phyloP scores from a whole-genome alignment of 1,140 invertebrate genomes.

The Cecropterus lyciades region DNA sequence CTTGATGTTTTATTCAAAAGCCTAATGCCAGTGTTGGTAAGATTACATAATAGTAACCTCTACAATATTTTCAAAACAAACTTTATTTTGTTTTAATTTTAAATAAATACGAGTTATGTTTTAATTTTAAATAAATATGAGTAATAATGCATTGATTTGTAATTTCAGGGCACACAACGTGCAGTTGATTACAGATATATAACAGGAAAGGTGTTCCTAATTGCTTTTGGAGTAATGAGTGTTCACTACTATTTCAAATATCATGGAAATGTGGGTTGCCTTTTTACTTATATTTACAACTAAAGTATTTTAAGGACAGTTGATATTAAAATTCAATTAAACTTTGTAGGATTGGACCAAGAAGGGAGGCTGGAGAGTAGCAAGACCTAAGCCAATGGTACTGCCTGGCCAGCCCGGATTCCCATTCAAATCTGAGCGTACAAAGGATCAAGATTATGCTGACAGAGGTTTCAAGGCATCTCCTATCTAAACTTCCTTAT shows the following conservation, averaged over 20 bases:
- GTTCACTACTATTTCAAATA: conserved; percentile 92
- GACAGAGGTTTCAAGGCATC: conserved; percentile 88
- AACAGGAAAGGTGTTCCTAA: conserved; percentile 86
- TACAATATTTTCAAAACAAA: conserved; percentile 10
- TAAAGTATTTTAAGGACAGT: not conserved
- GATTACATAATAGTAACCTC: conserved; percentile 71
- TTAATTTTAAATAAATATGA: too few species aligned
- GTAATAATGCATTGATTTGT: conserved; percentile 16
- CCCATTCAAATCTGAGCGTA: conserved; percentile 85
- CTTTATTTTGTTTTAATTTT: too few species aligned
- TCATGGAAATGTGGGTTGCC: conserved; percentile 87
- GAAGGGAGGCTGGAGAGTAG: conserved; percentile 87
- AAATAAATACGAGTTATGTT: too few species aligned
- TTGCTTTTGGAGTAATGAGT: conserved; percentile 79
- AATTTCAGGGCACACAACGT: conserved; percentile 83
- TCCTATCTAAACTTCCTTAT: conserved; percentile 70
- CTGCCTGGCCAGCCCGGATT: conserved; percentile 88
- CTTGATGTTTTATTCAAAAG: conserved; percentile 86
- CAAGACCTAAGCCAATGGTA: conserved; percentile 78
- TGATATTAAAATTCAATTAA: not conserved
- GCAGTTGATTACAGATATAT: conserved; percentile 86
- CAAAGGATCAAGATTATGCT: conserved; percentile 86
- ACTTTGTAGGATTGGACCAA: conserved; percentile 88
- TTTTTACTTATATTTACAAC: conserved; percentile 2
- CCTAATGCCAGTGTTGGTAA: conserved; percentile 86